Evolutionary conservation across 1,140 invertebrate genomes (phyloP).

Genomic region (Heliconius hewitsoni): DNA sequence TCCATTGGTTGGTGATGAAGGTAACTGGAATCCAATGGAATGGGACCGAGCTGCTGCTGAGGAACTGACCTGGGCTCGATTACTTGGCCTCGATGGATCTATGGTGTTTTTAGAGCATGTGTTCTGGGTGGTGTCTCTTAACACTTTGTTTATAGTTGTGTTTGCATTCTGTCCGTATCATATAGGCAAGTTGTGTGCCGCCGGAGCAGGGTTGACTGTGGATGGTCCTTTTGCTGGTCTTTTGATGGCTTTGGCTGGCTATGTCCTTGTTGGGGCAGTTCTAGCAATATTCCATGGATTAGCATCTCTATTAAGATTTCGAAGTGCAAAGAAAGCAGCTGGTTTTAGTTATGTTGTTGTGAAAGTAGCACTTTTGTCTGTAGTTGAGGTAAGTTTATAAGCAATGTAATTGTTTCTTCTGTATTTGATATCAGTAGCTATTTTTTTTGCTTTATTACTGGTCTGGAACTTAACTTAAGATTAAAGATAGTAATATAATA

Average conservation of each 20-base stretch:
- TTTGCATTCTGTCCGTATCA: conserved; percentile 98
- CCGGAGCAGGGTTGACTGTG: conserved; percentile 88
- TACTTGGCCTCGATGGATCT: conserved; percentile 97
- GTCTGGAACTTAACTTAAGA: no score
- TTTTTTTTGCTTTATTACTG: background rate
- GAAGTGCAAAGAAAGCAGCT: conserved; percentile 91
- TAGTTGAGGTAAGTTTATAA: conserved; percentile 68
- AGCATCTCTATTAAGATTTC: conserved; percentile 88
- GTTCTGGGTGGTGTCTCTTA: conserved; percentile 99
- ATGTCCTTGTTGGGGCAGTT: conserved; percentile 93
- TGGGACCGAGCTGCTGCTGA: conserved; percentile 98
- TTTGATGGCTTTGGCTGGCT: conserved; percentile 95
- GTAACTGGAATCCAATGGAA: conserved; percentile 98
- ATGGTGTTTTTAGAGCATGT: conserved; percentile 98
- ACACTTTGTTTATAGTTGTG: conserved; percentile 97
- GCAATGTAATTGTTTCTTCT: conserved; percentile 13
- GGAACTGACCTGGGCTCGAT: conserved; percentile 98
- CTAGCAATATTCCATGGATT: conserved; percentile 92
- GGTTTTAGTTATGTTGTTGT: conserved; percentile 98
- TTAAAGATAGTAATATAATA: background rate
- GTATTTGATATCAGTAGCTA: background rate
- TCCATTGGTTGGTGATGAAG: conserved; percentile 89
- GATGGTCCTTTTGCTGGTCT: conserved; percentile 94
- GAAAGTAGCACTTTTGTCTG: conserved; percentile 84
- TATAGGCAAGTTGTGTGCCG: conserved; percentile 93